Conservation (phyloP, 1,140 invertebrate species). For the Platorchestia sp. region DNA sequence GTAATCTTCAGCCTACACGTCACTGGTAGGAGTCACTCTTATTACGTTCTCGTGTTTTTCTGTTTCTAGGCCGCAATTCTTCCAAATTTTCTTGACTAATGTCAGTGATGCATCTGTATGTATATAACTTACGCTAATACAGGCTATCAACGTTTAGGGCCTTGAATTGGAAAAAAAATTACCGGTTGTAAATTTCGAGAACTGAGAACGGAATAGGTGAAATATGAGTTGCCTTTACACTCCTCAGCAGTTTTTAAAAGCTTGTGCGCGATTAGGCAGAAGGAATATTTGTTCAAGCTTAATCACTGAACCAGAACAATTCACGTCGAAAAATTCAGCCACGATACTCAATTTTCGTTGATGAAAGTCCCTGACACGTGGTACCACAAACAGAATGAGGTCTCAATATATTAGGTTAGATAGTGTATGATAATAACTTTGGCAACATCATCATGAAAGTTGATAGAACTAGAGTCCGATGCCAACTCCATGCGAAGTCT, state of each 20-base stretch:
- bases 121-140: too few species aligned
- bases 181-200: neutral
- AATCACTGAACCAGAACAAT: neutral
- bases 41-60: too few species aligned
- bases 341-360: neutral
- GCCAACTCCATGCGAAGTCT: neutral
- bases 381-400: neutral
- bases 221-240: neutral
- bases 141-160: too few species aligned
- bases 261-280: too few species aligned
- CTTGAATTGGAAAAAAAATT: too few species aligned
- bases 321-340: neutral
- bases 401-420: neutral
- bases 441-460: neutral
- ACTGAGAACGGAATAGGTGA: neutral
- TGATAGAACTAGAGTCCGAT: neutral
- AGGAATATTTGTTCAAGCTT: too few species aligned
- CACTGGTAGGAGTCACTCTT: too few species aligned
- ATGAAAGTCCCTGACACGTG: neutral
- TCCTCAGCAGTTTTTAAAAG: neutral
- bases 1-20: too few species aligned
- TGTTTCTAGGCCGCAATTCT: too few species aligned
- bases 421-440: neutral
- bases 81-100: too few species aligned
- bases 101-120: too few species aligned